A percentile compares a stretch with the other conserved stretches of the same genome.
These are phyloP conservation scores for Oncopodura yosiiana DNA, from an alignment of 1,140 invertebrate species.

Conservation along the genomic window DNA sequence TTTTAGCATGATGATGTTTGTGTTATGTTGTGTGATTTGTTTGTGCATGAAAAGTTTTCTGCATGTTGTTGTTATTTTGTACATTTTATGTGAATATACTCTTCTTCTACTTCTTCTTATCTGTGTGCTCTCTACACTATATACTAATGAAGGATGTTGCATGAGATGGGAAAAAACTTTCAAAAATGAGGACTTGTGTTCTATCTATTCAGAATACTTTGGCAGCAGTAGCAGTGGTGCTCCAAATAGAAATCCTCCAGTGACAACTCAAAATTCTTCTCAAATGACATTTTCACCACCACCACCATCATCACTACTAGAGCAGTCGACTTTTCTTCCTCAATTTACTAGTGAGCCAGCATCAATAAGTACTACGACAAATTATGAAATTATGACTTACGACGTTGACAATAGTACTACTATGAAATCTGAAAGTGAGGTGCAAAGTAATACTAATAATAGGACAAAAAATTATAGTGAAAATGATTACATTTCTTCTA, in stretches of 20 bases:
- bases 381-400: not conserved
- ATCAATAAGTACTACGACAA: not conserved
- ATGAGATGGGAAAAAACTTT: not conserved
- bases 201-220: constrained; percentile 12
- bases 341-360: not conserved
- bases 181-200: constrained; percentile 4
- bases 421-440: not conserved
- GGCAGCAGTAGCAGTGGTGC: constrained; percentile 10
- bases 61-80: no score
- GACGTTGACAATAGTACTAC: constrained; percentile 3
- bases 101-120: no score
- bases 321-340: not conserved
- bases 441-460: constrained; percentile 6
- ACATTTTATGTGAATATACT: no score
- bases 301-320: not conserved
- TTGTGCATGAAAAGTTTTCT: no score
- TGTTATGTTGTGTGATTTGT: no score
- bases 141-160: no score
- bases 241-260: constrained; percentile 17
- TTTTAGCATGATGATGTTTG: no score
- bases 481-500: constrained; percentile 4
- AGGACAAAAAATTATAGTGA: not conserved
- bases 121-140: no score
- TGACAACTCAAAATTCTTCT: constrained; percentile 9
- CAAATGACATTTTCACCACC: not conserved